Evolutionary conservation across 2,113 vertebrate species (phyloP).

Genomic region (Eublepharis macularius): DNA sequence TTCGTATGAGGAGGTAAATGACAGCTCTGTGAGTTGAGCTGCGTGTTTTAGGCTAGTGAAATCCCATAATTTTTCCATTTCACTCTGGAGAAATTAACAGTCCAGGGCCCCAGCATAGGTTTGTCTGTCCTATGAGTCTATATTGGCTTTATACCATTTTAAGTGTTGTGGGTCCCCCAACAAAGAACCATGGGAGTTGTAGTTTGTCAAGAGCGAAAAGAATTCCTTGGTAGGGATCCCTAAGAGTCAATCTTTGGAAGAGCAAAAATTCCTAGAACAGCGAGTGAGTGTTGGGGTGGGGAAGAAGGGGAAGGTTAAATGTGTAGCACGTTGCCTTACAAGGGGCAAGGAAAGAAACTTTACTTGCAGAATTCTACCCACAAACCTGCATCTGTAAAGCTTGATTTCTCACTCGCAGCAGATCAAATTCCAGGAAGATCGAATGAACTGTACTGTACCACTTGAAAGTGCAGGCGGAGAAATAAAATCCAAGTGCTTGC

Average conservation of each 20-base stretch:
- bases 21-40: not conserved
- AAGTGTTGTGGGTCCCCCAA: not conserved
- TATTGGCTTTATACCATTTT: not conserved
- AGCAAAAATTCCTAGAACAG: not conserved
- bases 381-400: too few species aligned
- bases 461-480: too few species aligned
- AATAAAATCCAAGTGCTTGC: too few species aligned
- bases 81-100: not conserved
- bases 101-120: too few species aligned
- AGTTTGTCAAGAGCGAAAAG: not conserved
- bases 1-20: not conserved
- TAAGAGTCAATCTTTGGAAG: not conserved
- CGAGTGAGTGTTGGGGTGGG: too few species aligned
- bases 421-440: too few species aligned
- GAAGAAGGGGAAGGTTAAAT: not conserved
- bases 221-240: not conserved
- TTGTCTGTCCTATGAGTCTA: not conserved
- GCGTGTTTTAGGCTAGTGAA: not conserved
- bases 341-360: too few species aligned
- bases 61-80: not conserved
- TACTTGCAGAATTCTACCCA: not conserved
- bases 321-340: not conserved
- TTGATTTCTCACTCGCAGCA: too few species aligned
- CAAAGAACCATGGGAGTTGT: not conserved
- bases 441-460: too few species aligned